Base-by-base conservation (phyloP, 2,113 vertebrate genomes). In the Gobio gobio region DNA sequence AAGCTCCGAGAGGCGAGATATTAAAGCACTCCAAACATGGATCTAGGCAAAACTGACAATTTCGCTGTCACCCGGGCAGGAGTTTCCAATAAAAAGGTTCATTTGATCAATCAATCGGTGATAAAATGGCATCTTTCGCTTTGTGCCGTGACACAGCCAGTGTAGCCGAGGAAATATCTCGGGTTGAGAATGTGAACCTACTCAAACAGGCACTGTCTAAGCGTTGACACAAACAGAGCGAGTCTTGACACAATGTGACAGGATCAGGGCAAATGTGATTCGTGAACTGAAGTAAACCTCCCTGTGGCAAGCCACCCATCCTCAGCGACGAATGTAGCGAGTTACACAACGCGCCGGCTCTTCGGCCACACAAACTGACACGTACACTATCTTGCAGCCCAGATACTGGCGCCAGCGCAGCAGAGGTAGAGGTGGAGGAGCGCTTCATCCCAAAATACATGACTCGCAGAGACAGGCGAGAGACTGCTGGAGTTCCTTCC, bases 291-390 rank as follows among this genome's bases (percentile, higher is more conserved):
- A 90, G 91, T 89, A 90, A 90, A 87, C 88, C 89, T 88, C 88
- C 90, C 88, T 83, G 70, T 90, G 89, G 77, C 89, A 90, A 87
- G 88, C 87, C 89, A 92, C 89, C 89, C 90, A 91, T 91, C 91
- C 82, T 85, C 88, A 90, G 91, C 89, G 87, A 92, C 89, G 85
- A 91, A 87, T 79, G 88, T 88, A 78, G 89, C 87, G 29, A 49
- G 89, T 93, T 94, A 93, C 91, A 92, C 93, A 94, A 94, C 88
- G 88, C 86, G 82, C 89, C 89, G 76, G 89, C 75, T 72, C 85
- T 85, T 86, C 83, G 88, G 91, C 85, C 89, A 85, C 86, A 18
- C 82, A 89, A 85, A 90, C 81, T 89, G 89, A 85, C 92, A 89
- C 90, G 47, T 29, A 92, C 87, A 91, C 87, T 89, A 89, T 86